Conservation (phyloP, 1,140 invertebrate species). For the Glossosoma conforme region DNA sequence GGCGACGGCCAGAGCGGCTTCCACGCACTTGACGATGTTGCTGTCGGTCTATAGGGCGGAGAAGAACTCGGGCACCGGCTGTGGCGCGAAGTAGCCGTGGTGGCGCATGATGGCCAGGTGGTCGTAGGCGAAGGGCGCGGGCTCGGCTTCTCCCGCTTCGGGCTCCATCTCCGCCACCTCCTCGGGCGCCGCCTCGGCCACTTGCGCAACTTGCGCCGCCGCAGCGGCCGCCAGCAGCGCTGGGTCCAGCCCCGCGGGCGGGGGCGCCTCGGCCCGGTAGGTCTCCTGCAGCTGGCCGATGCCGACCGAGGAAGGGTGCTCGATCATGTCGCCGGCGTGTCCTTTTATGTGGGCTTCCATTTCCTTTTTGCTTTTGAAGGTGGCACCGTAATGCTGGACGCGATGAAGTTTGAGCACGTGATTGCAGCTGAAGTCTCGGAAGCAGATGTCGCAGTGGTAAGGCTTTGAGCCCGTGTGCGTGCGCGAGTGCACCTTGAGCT, state of each 20-base stretch:
- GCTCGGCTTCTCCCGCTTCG: too few species aligned
- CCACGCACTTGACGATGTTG: conserved; percentile 63
- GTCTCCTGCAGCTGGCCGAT: too few species aligned
- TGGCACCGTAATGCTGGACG: conserved; percentile 87
- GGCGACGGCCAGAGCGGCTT: conserved; percentile 59
- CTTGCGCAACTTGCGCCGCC: conserved; percentile 37
- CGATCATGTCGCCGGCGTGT: conserved; percentile 63
- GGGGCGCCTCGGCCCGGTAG: conserved; percentile 33
- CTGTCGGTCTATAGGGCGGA: conserved; percentile 51
- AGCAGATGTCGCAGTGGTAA: conserved; percentile 58
- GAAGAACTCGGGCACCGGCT: conserved; percentile 28
- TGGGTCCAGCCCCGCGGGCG: conserved; percentile 34
- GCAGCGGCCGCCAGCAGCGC: conserved; percentile 35
- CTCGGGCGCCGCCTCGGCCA: conserved; percentile 20
- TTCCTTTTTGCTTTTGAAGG: conserved; percentile 82
- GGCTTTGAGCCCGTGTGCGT: conserved; percentile 86
- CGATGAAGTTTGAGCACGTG: conserved; percentile 83
- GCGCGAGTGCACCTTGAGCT: conserved; percentile 77
- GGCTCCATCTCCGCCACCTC: too few species aligned
- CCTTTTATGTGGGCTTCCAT: conserved; percentile 87
- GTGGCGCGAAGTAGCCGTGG: conserved; percentile 32
- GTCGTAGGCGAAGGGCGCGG: neutral
- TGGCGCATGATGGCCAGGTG: conserved; percentile 32
- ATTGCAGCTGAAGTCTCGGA: conserved; percentile 74
- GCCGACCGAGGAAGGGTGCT: too few species aligned